Conservation (phyloP, 1,140 invertebrate genomes). For the Dryas iulia region DNA sequence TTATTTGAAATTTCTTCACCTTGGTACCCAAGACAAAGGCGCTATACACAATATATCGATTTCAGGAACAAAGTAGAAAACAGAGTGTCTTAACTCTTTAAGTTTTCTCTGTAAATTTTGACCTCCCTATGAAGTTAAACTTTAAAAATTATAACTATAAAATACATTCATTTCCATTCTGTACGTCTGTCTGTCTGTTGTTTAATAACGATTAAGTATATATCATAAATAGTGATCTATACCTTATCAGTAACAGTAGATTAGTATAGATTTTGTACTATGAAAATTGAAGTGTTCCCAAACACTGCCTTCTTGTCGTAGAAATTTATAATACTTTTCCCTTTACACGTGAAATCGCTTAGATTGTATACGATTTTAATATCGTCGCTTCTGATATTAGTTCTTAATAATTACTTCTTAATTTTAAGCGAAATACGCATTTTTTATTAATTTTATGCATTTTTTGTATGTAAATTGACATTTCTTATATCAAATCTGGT, state of each 20-base stretch:
- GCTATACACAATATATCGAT: no score
- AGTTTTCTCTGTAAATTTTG: no score
- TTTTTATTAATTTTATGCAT: no score
- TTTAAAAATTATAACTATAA: neutral
- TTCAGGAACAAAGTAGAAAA: no score
- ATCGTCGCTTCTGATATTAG: neutral
- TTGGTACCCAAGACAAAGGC: no score
- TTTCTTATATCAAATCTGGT: no score
- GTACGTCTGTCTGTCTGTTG: neutral
- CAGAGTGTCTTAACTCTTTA: no score
- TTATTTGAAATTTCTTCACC: no score
- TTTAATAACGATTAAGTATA: neutral
- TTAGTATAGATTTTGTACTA: constrained; percentile 40
- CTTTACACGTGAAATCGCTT: constrained; percentile 7
- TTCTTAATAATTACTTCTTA: neutral
- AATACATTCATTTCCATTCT: neutral
- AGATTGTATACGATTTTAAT: constrained; percentile 3
- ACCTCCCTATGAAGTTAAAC: neutral
- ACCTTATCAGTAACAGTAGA: constrained; percentile 18
- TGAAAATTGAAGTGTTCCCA: constrained; percentile 38
- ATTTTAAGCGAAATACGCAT: no score
- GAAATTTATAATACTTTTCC: constrained; percentile 21
- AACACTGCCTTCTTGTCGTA: constrained; percentile 38
- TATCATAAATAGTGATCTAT: constrained; percentile 17
- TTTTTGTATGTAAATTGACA: neutral